Conservation (phyloP, 35 echinoderm and acorn worm species). For the Apostichopus californicus region DNA sequence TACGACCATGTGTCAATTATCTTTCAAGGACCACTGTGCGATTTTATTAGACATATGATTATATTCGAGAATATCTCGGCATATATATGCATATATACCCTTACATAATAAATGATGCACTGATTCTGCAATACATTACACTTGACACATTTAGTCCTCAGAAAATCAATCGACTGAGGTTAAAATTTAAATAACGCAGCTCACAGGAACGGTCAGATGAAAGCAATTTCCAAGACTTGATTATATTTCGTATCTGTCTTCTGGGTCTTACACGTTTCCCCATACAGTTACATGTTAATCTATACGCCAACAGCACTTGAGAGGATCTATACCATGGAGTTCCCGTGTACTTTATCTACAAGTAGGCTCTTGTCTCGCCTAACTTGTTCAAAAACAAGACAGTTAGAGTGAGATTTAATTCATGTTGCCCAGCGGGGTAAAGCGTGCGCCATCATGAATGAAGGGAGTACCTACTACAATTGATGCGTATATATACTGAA, state of each 20-base stretch:
- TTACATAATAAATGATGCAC: neutral
- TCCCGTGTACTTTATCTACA: slow-evolving; percentile 51
- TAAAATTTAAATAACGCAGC: slow-evolving; percentile 16
- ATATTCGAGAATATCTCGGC: too few species aligned
- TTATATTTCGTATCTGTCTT: slow-evolving; percentile 51
- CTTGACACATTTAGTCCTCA: slow-evolving; percentile 16
- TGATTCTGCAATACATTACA: slow-evolving; percentile 7
- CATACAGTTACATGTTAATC: slow-evolving; percentile 60
- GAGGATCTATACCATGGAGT: slow-evolving; percentile 26
- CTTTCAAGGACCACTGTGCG: too few species aligned
- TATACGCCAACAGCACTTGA: slow-evolving; percentile 53
- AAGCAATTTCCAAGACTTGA: slow-evolving; percentile 26
- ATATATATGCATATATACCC: too few species aligned
- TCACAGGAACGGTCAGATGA: slow-evolving; percentile 36
- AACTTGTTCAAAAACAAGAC: slow-evolving; percentile 45
- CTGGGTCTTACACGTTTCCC: slow-evolving; percentile 33
- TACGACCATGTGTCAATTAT: too few species aligned
- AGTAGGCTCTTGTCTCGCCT: slow-evolving; percentile 50
- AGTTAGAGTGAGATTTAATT: slow-evolving; percentile 53
- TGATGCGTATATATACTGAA: slow-evolving; percentile 31
- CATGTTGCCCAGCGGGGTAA: slow-evolving; percentile 53
- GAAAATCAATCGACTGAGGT: slow-evolving; percentile 7
- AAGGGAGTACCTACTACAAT: slow-evolving; percentile 15
- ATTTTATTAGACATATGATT: too few species aligned
- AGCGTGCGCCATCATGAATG: slow-evolving; percentile 55